These are phyloP conservation scores for Atopsyche davidsoni DNA, from an alignment of 1,140 invertebrate genomes.

Conservation along the genomic window DNA sequence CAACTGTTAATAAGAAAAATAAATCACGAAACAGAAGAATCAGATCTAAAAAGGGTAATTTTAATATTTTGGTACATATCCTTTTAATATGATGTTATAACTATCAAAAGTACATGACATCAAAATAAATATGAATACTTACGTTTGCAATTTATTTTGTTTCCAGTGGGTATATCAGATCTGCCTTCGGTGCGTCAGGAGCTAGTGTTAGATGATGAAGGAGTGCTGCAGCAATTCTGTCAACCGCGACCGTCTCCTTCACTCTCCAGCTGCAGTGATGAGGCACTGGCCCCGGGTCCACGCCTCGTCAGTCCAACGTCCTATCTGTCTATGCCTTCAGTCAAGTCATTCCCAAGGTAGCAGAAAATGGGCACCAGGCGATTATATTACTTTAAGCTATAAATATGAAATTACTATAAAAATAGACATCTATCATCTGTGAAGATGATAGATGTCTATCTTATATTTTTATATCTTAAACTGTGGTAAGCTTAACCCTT, in stretches of 20 bases:
- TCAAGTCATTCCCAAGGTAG: slow-evolving; percentile 66
- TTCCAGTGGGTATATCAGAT: slow-evolving; percentile 25
- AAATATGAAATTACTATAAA: neutral
- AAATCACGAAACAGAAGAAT: slow-evolving; percentile 26
- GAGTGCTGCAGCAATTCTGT: slow-evolving; percentile 18
- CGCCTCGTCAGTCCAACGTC: slow-evolving; percentile 57
- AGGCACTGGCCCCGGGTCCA: slow-evolving; percentile 34
- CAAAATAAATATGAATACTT: too few relatives aligned
- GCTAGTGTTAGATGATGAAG: slow-evolving; percentile 11
- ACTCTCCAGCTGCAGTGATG: slow-evolving; percentile 24
- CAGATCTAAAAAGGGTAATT: slow-evolving; percentile 27
- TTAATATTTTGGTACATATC: too few relatives aligned
- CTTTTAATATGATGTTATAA: too few relatives aligned
- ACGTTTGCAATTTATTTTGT: neutral
- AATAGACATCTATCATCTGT: neutral
- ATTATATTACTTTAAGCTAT: too few relatives aligned
- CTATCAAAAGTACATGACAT: too few relatives aligned
- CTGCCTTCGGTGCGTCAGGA: neutral
- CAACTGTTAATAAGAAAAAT: slow-evolving; percentile 27
- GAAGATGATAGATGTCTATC: neutral
- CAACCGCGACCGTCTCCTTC: slow-evolving; percentile 18
- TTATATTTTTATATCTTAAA: too few relatives aligned
- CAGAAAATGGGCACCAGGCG: too few relatives aligned
- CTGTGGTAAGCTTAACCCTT: too few relatives aligned
- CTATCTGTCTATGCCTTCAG: slow-evolving; percentile 74